These are phyloP conservation scores for Pachliopta kotzebuea DNA, from an alignment of 2,888 invertebrate species.

Conservation along the genomic window DNA sequence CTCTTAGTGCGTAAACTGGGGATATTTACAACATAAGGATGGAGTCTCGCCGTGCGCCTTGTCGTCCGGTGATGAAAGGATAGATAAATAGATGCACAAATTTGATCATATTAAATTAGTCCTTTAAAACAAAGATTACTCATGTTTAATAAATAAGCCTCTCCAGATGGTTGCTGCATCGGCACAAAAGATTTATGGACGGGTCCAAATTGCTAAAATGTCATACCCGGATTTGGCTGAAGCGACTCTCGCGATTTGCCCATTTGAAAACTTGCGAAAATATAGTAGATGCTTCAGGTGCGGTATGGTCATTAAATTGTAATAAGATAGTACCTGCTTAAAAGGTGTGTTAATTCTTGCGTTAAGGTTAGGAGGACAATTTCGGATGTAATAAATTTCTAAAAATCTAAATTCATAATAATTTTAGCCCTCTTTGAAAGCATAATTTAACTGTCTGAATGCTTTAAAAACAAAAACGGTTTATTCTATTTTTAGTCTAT, in stretches of 20 bases:
- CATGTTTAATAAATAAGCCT: neutral
- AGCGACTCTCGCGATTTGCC: conserved; percentile 40
- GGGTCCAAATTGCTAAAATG: conserved; percentile 42
- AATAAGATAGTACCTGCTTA: neutral
- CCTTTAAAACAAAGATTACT: neutral
- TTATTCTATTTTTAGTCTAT: too few relatives aligned
- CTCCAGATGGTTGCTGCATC: conserved; percentile 46
- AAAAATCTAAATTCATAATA: too few relatives aligned
- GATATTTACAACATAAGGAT: too few relatives aligned
- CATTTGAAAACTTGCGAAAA: conserved; percentile 39
- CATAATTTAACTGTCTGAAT: too few relatives aligned
- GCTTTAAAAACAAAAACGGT: too few relatives aligned
- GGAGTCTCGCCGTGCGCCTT: too few relatives aligned
- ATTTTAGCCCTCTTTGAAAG: too few relatives aligned
- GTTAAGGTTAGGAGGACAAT: too few relatives aligned
- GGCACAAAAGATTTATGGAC: conserved; percentile 52
- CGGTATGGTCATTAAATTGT: neutral
- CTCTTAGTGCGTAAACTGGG: too few relatives aligned
- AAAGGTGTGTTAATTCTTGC: neutral
- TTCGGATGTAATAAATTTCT: too few relatives aligned
- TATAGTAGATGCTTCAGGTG: conserved; percentile 45
- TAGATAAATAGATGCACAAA: too few relatives aligned
- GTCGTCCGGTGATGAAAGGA: too few relatives aligned
- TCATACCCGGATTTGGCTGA: conserved; percentile 56
- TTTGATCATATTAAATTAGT: neutral